Evolutionary conservation across 1,140 invertebrate species (phyloP).

Genomic region (Drosophila carrolli): DNA sequence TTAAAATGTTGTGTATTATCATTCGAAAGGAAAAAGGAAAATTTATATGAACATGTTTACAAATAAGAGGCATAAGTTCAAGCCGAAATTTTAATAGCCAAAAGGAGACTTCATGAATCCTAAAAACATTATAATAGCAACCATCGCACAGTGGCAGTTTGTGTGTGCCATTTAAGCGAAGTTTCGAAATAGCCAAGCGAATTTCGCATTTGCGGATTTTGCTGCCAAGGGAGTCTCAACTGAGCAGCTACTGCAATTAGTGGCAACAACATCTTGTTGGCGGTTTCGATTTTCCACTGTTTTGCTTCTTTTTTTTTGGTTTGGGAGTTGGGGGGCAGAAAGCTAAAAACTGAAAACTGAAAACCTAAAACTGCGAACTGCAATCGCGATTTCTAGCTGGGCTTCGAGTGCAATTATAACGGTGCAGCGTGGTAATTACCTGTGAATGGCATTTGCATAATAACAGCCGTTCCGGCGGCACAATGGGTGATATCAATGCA

Average conservation of each 20-base stretch:
- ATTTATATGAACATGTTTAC: too few relatives aligned
- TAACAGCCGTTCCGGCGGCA: conserved; percentile 53
- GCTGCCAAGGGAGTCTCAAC: conserved; percentile 43
- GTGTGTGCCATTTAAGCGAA: conserved; percentile 13
- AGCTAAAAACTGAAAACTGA: conserved; percentile 11
- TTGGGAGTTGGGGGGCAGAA: conserved; percentile 12
- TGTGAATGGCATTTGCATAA: conserved; percentile 84
- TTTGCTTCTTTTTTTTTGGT: conserved; percentile 13
- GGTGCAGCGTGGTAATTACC: conserved; percentile 83
- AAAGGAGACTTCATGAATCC: background rate
- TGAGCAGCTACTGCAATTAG: conserved; percentile 51
- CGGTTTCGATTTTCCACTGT: conserved; percentile 61
- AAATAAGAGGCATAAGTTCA: too few relatives aligned
- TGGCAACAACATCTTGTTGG: conserved; percentile 63
- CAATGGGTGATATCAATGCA: conserved; percentile 50
- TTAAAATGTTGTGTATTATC: too few relatives aligned
- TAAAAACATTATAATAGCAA: conserved; percentile 4
- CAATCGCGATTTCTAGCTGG: conserved; percentile 82
- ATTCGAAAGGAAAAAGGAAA: too few relatives aligned
- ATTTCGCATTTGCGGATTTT: conserved; percentile 38
- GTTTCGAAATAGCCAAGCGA: conserved; percentile 28
- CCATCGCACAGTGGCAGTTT: background rate
- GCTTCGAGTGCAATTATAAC: conserved; percentile 84
- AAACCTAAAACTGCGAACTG: conserved; percentile 42
- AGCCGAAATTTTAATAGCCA: background rate